Conservation (phyloP, 1,140 invertebrate genomes). For the Coelopa frigida region DNA sequence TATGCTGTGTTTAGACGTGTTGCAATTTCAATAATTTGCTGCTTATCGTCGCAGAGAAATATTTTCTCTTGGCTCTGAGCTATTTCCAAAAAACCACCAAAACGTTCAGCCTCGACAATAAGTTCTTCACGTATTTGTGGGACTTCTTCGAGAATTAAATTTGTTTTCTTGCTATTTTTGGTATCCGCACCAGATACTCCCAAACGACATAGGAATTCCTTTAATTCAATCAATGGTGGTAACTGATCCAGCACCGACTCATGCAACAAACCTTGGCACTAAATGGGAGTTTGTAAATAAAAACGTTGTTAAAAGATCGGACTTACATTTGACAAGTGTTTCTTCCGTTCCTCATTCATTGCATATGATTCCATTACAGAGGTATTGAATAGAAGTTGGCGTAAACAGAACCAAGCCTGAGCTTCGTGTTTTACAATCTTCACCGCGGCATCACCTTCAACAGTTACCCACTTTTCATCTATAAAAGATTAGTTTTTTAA, state of each 20-base stretch:
- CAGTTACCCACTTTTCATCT: conserved; percentile 58
- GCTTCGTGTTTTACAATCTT: conserved; percentile 60
- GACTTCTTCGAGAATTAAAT: conserved; percentile 53
- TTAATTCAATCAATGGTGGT: conserved; percentile 63
- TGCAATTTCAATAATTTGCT: conserved; percentile 48
- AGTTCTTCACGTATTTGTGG: conserved; percentile 43
- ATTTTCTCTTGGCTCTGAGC: conserved; percentile 49
- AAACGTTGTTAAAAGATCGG: background rate
- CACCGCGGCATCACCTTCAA: conserved; percentile 46
- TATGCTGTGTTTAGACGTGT: conserved; percentile 45
- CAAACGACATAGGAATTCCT: conserved; percentile 56
- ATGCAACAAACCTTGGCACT: conserved; percentile 54
- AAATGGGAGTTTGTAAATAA: background rate
- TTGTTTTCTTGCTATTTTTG: conserved; percentile 30
- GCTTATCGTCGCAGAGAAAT: conserved; percentile 48
- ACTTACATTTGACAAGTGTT: conserved; percentile 11
- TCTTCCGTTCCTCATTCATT: conserved; percentile 58
- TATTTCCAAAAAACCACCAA: conserved; percentile 50
- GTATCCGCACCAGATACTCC: conserved; percentile 21
- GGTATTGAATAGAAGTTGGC: conserved; percentile 59
- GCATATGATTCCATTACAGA: conserved; percentile 58
- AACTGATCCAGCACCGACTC: conserved; percentile 66
- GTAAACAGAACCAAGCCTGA: conserved; percentile 64
- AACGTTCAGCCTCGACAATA: conserved; percentile 45
- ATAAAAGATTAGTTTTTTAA: conserved; percentile 1